Evolutionary conservation across 2,113 vertebrate genomes (phyloP).

Genomic region (Dolichotis patagonum): DNA sequence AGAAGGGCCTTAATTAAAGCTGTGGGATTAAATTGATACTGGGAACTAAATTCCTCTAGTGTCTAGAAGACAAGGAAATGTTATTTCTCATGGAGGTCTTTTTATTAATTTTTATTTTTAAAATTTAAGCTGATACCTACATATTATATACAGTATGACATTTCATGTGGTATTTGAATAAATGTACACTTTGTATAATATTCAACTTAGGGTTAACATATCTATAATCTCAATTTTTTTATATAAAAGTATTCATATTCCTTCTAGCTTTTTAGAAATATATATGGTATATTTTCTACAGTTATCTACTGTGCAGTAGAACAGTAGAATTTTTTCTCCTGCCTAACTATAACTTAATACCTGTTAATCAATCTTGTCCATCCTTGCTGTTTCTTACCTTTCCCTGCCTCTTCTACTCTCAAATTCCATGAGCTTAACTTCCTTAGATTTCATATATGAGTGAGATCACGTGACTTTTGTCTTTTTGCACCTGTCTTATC

Average conservation of each 20-base stretch:
- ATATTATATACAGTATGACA: not conserved
- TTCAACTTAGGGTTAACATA: not conserved
- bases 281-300: not conserved
- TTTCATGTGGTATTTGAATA: not conserved
- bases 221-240: not conserved
- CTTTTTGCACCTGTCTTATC: not conserved
- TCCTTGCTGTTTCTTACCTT: not conserved
- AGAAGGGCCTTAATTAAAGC: conserved; percentile 82
- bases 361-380: not conserved
- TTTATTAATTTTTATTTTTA: not conserved
- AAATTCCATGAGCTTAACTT: not conserved
- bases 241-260: not conserved
- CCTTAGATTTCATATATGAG: not conserved
- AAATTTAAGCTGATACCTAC: not conserved
- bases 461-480: not conserved
- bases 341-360: not conserved
- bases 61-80: conserved; percentile 70
- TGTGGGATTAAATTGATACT: conserved; percentile 72
- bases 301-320: not conserved
- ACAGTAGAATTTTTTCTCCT: not conserved
- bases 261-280: not conserved
- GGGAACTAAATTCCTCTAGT: conserved; percentile 73
- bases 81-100: conserved; percentile 49
- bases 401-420: not conserved
- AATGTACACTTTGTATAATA: no score